Percentiles rank a stretch among this genome's conserved stretches.
Conservation (phyloP, 2,888 invertebrate species). For the Eupeodes latifasciatus region DNA sequence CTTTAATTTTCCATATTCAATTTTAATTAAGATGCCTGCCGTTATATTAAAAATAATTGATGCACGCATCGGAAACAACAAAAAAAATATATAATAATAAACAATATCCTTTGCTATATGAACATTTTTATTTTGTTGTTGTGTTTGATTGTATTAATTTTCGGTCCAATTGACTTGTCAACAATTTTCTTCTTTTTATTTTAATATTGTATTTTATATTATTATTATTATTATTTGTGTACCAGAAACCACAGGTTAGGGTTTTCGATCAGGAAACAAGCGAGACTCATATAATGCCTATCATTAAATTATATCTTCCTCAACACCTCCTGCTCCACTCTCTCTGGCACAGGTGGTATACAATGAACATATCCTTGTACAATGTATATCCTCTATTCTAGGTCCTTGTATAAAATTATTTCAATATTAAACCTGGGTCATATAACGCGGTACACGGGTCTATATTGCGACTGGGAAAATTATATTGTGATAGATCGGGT, state of each 20-base stretch:
- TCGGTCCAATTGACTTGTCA: slow-evolving; percentile 50
- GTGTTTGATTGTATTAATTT: not conserved
- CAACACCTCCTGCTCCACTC: not conserved
- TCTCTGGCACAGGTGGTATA: not conserved
- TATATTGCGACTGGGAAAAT: not conserved
- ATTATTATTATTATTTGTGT: not conserved
- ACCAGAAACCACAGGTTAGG: not conserved
- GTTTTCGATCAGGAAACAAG: slow-evolving; percentile 2
- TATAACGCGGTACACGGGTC: not conserved
- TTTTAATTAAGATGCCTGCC: slow-evolving; percentile 49
- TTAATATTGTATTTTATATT: not conserved
- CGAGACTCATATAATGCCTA: not conserved
- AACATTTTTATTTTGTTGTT: not conserved
- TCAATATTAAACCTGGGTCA: not conserved
- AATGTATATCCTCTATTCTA: too few species aligned
- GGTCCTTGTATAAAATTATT: slow-evolving; percentile 24
- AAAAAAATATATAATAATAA: slow-evolving; percentile 11
- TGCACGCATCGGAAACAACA: not conserved
- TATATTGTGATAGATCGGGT: not conserved
- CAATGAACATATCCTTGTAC: too few species aligned
- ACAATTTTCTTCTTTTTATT: not conserved
- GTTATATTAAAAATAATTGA: slow-evolving; percentile 54
- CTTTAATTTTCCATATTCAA: slow-evolving; percentile 47
- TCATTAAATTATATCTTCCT: slow-evolving; percentile 45
- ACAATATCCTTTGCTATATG: slow-evolving; percentile 39